Evolutionary conservation across 2,113 vertebrate species (phyloP).

Genomic region (Falco punctatus): DNA sequence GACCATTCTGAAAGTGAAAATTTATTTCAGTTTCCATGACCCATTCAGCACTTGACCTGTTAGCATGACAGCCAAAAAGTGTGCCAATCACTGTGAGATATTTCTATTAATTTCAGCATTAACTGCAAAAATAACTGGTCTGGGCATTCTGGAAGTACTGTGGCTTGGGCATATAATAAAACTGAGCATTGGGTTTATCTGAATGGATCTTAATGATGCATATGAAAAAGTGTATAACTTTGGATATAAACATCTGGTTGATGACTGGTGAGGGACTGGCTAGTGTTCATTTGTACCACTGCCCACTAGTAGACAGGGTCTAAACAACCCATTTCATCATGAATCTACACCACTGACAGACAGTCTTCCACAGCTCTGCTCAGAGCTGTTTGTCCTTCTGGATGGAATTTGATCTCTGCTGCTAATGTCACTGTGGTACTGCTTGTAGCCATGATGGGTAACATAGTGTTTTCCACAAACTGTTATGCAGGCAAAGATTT

Average conservation of each 20-base stretch:
- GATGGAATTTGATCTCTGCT: neutral
- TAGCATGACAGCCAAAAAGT: neutral
- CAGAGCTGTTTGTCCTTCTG: neutral
- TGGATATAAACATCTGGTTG: constrained; percentile 57
- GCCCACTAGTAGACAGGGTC: neutral
- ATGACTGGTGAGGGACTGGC: neutral
- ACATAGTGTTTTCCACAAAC: fast-evolving
- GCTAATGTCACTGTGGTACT: neutral
- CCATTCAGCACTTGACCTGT: neutral
- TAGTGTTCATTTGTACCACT: neutral
- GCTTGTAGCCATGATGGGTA: neutral
- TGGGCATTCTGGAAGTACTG: neutral
- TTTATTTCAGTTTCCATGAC: neutral
- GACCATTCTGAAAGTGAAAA: neutral
- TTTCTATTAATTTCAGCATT: constrained; percentile 30
- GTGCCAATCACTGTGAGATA: neutral
- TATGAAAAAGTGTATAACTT: constrained; percentile 47
- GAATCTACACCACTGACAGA: neutral
- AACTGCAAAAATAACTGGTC: constrained; percentile 2
- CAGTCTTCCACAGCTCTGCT: neutral
- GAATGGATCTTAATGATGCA: constrained; percentile 54
- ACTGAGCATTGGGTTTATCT: neutral
- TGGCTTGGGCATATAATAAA: constrained; percentile 25
- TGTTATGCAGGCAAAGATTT: neutral
- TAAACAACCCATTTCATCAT: constrained; percentile 4